A percentile compares a stretch with the other conserved stretches of the same genome.
Conservation (phyloP, 2,113 vertebrate species). For the Clupea harengus region DNA sequence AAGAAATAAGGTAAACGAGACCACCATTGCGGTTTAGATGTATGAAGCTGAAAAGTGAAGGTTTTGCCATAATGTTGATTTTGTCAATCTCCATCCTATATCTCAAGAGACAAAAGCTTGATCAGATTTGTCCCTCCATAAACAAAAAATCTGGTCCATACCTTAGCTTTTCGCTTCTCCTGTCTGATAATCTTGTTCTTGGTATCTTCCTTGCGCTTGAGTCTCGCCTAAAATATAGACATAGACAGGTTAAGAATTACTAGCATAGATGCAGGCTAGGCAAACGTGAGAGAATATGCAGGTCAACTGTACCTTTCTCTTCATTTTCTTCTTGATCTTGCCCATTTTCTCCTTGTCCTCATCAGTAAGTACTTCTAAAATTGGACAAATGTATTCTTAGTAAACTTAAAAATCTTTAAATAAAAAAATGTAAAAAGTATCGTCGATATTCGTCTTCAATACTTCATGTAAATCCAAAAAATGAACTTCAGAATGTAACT, state of each 20-base stretch:
- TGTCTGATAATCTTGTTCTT: slow-evolving; percentile 79
- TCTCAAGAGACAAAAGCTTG: too few relatives aligned
- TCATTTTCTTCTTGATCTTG: slow-evolving; percentile 94
- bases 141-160: slow-evolving; percentile 47
- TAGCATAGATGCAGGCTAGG: neutral
- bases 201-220: slow-evolving; percentile 83
- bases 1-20: too few relatives aligned
- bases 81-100: too few relatives aligned
- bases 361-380: slow-evolving; percentile 82
- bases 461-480: too few relatives aligned
- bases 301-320: slow-evolving; percentile 76
- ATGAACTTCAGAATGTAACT: too few relatives aligned
- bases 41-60: too few relatives aligned
- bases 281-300: neutral
- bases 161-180: slow-evolving; percentile 82
- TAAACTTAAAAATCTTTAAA: neutral
- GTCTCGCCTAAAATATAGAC: slow-evolving; percentile 76
- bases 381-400: neutral
- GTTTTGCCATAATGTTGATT: too few relatives aligned
- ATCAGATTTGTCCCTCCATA: too few relatives aligned
- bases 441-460: neutral
- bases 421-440: neutral
- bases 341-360: slow-evolving; percentile 87
- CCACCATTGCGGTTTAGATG: too few relatives aligned
- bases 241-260: slow-evolving; percentile 27